Conservation (phyloP, 2,113 vertebrate genomes). For the Corythornis vintsioides region DNA sequence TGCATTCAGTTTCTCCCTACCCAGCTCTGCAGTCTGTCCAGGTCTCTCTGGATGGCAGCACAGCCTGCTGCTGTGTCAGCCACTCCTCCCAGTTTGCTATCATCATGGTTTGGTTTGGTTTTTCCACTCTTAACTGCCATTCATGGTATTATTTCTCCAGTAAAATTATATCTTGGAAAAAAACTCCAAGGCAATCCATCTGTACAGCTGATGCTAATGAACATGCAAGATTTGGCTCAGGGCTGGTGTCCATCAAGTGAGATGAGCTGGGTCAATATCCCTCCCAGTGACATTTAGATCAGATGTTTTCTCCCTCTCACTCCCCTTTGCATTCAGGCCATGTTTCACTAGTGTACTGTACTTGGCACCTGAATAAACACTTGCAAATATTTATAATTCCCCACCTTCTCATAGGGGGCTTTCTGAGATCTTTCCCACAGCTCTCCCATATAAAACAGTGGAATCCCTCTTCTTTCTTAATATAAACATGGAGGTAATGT, state of each 20-base stretch:
- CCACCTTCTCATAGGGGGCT: conserved; percentile 52
- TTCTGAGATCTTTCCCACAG: conserved; percentile 63
- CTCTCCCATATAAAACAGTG: conserved; percentile 48
- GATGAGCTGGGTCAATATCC: conserved; percentile 56
- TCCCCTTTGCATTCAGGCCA: background rate
- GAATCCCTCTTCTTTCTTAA: conserved; percentile 62
- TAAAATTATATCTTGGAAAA: conserved; percentile 42
- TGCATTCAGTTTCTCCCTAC: too few relatives aligned
- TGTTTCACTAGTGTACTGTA: conserved; percentile 43
- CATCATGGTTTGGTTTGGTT: too few relatives aligned
- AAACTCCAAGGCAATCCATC: conserved; percentile 2
- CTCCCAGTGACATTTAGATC: conserved; percentile 42
- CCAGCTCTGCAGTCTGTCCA: too few relatives aligned
- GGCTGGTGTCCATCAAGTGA: conserved; percentile 42
- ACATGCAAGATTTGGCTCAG: conserved; percentile 40
- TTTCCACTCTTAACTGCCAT: background rate
- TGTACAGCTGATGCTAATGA: conserved; percentile 45
- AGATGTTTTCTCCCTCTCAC: background rate
- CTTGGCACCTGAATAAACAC: conserved; percentile 76
- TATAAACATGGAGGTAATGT: conserved; percentile 79
- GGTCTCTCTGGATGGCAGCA: too few relatives aligned
- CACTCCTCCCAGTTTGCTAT: too few relatives aligned
- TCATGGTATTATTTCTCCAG: conserved; percentile 29
- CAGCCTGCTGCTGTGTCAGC: too few relatives aligned
- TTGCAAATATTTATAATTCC: conserved; percentile 74